Conservation (phyloP, 2,113 vertebrate genomes). For the Nothobranchius kuhntae region DNA sequence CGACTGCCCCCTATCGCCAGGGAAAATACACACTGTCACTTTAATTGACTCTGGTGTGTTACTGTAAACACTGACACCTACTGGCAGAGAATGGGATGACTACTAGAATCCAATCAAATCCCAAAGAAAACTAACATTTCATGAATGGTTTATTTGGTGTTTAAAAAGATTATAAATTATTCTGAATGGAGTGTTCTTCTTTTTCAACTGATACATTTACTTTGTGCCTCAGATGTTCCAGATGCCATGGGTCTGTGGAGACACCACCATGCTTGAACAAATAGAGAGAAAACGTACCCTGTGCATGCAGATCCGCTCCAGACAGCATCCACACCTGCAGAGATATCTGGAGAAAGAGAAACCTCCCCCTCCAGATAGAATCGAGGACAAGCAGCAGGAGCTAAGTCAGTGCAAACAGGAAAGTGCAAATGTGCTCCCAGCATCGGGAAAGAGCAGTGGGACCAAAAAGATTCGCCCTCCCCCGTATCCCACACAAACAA, state of each 20-base stretch:
- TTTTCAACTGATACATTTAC: background rate
- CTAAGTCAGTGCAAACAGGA: slow-evolving; percentile 87
- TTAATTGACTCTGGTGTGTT: no score
- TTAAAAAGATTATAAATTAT: background rate
- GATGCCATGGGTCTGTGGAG: slow-evolving; percentile 96
- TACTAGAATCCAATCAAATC: no score
- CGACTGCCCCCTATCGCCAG: no score
- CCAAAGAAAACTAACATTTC: no score
- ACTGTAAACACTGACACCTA: no score
- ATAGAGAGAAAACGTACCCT: slow-evolving; percentile 97
- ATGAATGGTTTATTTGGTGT: no score
- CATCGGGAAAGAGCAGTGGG: slow-evolving; percentile 89
- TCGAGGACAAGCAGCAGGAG: slow-evolving; percentile 60
- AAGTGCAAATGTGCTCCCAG: slow-evolving; percentile 84
- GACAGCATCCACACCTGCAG: slow-evolving; percentile 88
- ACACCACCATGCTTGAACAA: slow-evolving; percentile 97
- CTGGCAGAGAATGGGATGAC: no score
- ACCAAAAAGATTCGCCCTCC: slow-evolving; percentile 93
- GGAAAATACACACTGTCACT: no score
- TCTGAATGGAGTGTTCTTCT: background rate
- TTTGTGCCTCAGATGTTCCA: slow-evolving; percentile 83
- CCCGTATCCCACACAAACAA: slow-evolving; percentile 91
- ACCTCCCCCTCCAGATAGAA: slow-evolving; percentile 54
- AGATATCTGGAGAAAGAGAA: slow-evolving; percentile 70
- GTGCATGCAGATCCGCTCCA: slow-evolving; percentile 93